Conservation (phyloP, 1,140 invertebrate species). For the Bombus huntii region DNA sequence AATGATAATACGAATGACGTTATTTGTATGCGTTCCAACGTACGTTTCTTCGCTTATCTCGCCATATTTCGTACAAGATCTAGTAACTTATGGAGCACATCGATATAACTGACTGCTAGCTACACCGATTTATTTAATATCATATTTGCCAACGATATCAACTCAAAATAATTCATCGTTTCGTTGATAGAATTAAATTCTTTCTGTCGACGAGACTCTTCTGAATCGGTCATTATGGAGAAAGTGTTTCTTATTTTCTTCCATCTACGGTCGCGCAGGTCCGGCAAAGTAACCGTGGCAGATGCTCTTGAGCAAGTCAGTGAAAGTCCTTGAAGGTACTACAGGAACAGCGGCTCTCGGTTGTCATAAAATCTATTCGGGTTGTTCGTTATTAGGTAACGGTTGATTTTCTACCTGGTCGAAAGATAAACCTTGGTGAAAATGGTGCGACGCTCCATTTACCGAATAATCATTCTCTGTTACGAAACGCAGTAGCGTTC, state of each 20-base stretch:
- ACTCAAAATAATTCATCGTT: background rate
- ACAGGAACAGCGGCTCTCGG: slow-evolving; percentile 19
- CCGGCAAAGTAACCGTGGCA: slow-evolving; percentile 60
- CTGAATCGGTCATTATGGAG: slow-evolving; percentile 71
- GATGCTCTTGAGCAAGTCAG: slow-evolving; percentile 73
- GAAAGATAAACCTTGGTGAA: background rate
- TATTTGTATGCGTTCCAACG: slow-evolving; percentile 8
- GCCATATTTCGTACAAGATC: background rate
- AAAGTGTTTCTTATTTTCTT: slow-evolving; percentile 76
- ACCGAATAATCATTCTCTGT: background rate
- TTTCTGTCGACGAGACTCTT: slow-evolving; percentile 45
- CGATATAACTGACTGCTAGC: background rate
- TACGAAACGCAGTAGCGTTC: background rate
- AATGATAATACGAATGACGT: background rate
- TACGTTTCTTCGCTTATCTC: slow-evolving; percentile 12
- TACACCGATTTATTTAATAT: background rate
- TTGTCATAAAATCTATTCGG: slow-evolving; percentile 26
- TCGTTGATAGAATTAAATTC: background rate
- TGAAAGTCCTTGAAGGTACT: slow-evolving; percentile 71
- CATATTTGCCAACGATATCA: fast-evolving
- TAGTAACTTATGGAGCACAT: no score
- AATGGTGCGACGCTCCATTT: no score
- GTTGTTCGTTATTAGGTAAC: slow-evolving; percentile 58
- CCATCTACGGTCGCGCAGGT: slow-evolving; percentile 36
- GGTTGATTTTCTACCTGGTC: slow-evolving; percentile 5